These are phyloP conservation scores for Corbicula japonica DNA, from an alignment of 2,888 invertebrate genomes.

Conservation along the genomic window DNA sequence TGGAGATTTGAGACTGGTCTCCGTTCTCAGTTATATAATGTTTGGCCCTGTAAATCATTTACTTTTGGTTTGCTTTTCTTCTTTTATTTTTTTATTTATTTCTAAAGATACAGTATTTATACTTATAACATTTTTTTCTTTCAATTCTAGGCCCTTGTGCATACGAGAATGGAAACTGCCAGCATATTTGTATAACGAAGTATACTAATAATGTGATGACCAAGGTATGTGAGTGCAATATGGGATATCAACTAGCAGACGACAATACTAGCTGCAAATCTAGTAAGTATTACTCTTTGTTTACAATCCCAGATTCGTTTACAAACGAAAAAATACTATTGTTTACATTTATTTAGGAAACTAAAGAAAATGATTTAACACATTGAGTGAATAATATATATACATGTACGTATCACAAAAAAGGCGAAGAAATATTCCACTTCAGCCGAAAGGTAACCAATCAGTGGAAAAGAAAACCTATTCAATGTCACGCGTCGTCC, in stretches of 20 bases:
- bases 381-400: neutral
- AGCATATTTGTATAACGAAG: constrained; percentile 2
- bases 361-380: neutral
- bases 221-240: neutral
- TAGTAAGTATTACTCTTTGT: neutral
- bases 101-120: no score
- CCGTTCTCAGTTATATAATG: no score
- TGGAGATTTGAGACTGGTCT: no score
- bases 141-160: constrained; percentile 11
- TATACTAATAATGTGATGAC: neutral
- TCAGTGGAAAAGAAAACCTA: no score
- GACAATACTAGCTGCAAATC: neutral
- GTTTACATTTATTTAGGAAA: neutral
- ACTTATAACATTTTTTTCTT: no score
- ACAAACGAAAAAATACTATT: neutral
- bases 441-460: no score
- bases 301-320: neutral
- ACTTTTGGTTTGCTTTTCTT: no score
- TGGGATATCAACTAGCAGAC: constrained; percentile 10
- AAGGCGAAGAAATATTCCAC: neutral
- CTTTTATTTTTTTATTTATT: no score
- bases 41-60: no score
- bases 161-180: neutral
- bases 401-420: neutral
- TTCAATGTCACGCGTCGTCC: no score